Evolutionary conservation across 1,140 invertebrate species (phyloP), one percentile per base, ranked within the genome.

Genomic region (Leptinotarsa defecta): DNA sequence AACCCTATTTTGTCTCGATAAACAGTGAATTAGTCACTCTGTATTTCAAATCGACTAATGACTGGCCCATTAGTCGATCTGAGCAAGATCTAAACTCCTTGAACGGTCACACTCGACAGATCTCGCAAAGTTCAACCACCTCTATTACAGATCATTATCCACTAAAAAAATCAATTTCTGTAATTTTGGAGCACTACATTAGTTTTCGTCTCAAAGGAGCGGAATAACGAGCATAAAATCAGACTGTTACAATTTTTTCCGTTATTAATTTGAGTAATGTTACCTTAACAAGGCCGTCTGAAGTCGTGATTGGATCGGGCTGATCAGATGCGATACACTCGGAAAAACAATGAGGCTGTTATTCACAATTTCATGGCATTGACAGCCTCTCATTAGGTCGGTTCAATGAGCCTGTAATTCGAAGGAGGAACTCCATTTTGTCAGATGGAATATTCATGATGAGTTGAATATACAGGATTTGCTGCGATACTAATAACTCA

Each of bases 21-120:
- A 43, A 11, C 34, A 43, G 8, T 11, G 34, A 43, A 43, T 43
- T 3, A 1, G 34, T 43, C 34, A 43, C 1, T 43, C 8, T 43
- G 8, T 43, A 2, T 3, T 43, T 43, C 34, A 8, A 43, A 43
- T 43, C 11, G 34, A 43, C 52, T 57, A 19, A 57, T 57, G 0
- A 57, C 52, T 57, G 17, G 15, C 2, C 52, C n/a, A 57, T 57
- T n/a, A 57, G n/a, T n/a, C n/a, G n/a, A 57, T 57, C 52, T n/a
- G 4, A 57, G 17, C 52, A 34, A 34, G 43, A 68, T 68, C 17
- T 17, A 19, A 57, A 17, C 52, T 48, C 27, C 1, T 43, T 49
- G 43, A 68, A 43, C 67, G 67, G 67, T 68, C 67, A 68, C 67
- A 68, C 13, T 68, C 67, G 24, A 68, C 43, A 68, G 67, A 68